Base-by-base conservation (phyloP, 2,797 vertebrate species). In the Peromyscus attwateri region DNA sequence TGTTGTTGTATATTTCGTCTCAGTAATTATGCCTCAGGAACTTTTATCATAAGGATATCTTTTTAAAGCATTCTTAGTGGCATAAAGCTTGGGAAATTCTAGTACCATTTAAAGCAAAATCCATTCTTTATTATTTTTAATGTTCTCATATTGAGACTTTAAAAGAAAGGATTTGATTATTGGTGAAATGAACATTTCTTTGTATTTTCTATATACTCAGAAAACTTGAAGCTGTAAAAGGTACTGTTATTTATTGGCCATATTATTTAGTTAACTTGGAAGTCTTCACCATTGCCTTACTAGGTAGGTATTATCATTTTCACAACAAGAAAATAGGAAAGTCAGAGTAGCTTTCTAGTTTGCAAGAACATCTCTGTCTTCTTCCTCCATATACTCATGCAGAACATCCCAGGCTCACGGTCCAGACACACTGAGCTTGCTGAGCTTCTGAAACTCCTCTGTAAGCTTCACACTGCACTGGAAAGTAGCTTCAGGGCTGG, bases 111-210 rank as follows among this genome's bases (percentile, higher is more conserved):
- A 87, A 92, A 94, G 71, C 14, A 83, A 94, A 85, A 89, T 62
- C 8, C 3, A 68, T 88, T 93, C 37, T 13, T 83, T 94, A 23
- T 90, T 93, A 76, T 93, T 93, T 92, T 95, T 91, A 73, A 85
- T 94, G 25, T 95, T 96, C n/a, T 95, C 23, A 87, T 81, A 1
- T 91, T 92, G 94, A 95, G 57, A 90, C n/a, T 60, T 25, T 85
- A 80, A 21, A 46, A 87, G 62, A 81, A 87, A 77, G 2, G 12
- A 81, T 95, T 89, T 93, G 4, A 29, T 92, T 93, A 8, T 70
- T 91, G 85, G 4, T 94, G 37, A 49, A 93, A 60, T 95, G 31
- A 85, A 64, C 25, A 57, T 96, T 96, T 94, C 73, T 92, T 34
- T 37, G 25, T 88, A 29, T 89, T 95, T 52, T 21, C n/a, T 95